These are phyloP conservation scores for Eristalis pertinax DNA, from an alignment of 2,888 invertebrate genomes.

Conservation along the genomic window DNA sequence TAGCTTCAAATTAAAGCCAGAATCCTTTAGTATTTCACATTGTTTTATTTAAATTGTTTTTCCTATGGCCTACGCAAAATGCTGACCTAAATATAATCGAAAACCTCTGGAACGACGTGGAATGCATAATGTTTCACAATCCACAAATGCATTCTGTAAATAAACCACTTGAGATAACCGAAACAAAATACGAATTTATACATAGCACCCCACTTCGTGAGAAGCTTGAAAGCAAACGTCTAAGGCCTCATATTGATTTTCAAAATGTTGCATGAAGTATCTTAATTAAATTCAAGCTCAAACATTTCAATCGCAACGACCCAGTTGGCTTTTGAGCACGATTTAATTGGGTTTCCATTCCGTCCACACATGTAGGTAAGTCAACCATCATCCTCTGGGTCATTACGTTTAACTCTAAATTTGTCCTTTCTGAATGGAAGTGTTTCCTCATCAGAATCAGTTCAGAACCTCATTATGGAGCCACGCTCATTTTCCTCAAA, in stretches of 20 bases:
- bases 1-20: no score
- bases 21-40: no score
- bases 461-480: slow-evolving; percentile 37
- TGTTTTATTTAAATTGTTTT: no score
- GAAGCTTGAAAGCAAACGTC: background rate
- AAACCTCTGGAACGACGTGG: no score
- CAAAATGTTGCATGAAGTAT: background rate
- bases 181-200: no score
- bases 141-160: no score
- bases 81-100: no score
- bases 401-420: background rate
- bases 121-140: no score
- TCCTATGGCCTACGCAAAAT: no score
- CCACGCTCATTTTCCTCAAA: slow-evolving; percentile 18
- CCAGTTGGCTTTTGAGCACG: background rate
- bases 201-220: no score
- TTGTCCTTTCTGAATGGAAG: slow-evolving; percentile 1
- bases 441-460: background rate
- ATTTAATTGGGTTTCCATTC: background rate
- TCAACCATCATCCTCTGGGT: background rate
- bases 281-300: background rate
- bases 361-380: background rate
- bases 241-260: background rate
- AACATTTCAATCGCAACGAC: background rate
- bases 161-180: no score